Evolutionary conservation across 1,140 invertebrate genomes (phyloP).

Genomic region (Bactericera cockerelli): DNA sequence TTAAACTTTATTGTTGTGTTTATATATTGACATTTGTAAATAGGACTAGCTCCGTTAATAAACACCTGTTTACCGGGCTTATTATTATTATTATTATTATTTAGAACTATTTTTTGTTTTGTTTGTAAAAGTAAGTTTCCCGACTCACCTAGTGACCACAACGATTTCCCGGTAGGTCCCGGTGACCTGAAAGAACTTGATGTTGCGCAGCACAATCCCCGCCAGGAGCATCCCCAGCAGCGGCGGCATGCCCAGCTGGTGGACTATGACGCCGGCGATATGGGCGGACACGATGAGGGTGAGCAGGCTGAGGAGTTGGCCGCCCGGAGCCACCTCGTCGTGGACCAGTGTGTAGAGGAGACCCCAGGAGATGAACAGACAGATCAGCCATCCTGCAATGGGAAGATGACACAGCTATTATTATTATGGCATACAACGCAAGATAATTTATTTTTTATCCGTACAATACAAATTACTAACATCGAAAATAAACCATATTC

Average conservation of each 20-base stretch:
- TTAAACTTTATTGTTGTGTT: no score
- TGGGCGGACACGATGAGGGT: slow-evolving; percentile 25
- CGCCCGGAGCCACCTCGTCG: slow-evolving; percentile 51
- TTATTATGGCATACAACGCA: no score
- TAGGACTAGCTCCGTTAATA: no score
- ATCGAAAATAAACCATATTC: no score
- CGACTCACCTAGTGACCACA: slow-evolving; percentile 18
- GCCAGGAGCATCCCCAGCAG: slow-evolving; percentile 23
- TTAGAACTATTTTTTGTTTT: no score
- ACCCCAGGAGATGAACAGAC: slow-evolving; percentile 11
- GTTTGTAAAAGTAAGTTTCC: no score
- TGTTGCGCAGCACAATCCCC: slow-evolving; percentile 19
- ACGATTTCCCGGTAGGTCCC: slow-evolving; percentile 19
- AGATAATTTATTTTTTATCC: no score
- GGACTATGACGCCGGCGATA: slow-evolving; percentile 14
- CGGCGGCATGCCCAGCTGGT: slow-evolving; percentile 17
- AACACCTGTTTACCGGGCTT: no score
- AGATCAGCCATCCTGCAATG: not conserved
- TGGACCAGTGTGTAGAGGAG: slow-evolving; percentile 46
- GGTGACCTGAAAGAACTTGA: slow-evolving; percentile 19
- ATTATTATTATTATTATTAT: no score
- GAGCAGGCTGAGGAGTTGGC: slow-evolving; percentile 59
- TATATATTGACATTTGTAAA: no score
- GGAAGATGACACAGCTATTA: no score
- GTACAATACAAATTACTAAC: no score